Conservation (phyloP, 37 sponge, comb jelly and placozoan species). For the Axinella damicornis region DNA sequence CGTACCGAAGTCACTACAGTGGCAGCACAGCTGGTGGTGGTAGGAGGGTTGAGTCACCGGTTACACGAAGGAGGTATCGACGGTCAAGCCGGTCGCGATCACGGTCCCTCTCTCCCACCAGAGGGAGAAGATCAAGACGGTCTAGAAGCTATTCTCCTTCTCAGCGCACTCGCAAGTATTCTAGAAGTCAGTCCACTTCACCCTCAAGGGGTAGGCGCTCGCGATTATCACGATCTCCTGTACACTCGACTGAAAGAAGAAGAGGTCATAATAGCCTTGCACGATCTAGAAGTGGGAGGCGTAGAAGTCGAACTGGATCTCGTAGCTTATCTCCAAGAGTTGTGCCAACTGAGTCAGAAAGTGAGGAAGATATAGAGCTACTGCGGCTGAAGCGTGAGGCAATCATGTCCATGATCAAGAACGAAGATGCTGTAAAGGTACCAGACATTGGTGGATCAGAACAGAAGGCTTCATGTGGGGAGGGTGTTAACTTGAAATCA, state of each 20-base stretch:
- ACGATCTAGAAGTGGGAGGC: not conserved
- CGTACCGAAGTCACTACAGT: too few relatives aligned
- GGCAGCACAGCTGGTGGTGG: too few relatives aligned
- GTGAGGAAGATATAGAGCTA: constrained; percentile 57
- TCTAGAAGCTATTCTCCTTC: too few relatives aligned
- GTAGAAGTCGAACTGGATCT: too few relatives aligned
- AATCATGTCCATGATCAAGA: constrained; percentile 35
- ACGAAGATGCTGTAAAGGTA: not conserved
- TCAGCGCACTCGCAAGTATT: too few relatives aligned
- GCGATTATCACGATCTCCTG: not conserved
- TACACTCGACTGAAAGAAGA: too few relatives aligned
- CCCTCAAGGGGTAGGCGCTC: not conserved
- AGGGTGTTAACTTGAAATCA: not conserved
- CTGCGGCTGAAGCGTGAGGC: constrained; percentile 49
- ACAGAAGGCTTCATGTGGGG: not conserved
- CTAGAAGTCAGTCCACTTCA: too few relatives aligned
- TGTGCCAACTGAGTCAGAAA: not conserved
- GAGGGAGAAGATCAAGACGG: not conserved
- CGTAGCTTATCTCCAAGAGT: too few relatives aligned
- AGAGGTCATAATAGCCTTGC: too few relatives aligned
- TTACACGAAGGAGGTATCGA: not conserved
- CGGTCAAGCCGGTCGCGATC: not conserved
- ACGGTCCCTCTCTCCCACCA: not conserved
- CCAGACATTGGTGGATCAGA: not conserved
- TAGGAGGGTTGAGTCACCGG: too few relatives aligned